Evolutionary conservation across 2,113 vertebrate genomes (phyloP), one percentile per base, ranked within the genome.

Genomic region (Circaetus cinerascens): DNA sequence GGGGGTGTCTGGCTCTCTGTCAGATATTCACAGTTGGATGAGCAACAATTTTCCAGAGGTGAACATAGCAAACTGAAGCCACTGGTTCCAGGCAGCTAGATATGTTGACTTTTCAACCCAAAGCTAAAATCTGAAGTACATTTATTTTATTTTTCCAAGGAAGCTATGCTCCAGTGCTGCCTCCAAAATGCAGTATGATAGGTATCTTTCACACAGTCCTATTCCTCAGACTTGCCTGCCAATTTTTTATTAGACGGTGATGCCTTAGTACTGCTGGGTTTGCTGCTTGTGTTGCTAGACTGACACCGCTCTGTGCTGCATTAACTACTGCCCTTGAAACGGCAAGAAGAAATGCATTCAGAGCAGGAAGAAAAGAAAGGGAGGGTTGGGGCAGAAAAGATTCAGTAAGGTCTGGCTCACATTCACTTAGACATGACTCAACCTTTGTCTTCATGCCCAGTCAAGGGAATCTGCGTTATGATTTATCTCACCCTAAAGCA

Each of bases 41-140:
- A 96, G 84, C 91, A 97, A 84, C 93, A 96, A 93, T 97, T 96
- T 96, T 97, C 97, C 94, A 93, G 95, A 94, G 50, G 56, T 95
- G 92, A 96, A 57, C 91, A 88, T 3, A 96, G 75, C 72, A 97
- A 94, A 95, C 88, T 77, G 75, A 96, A 95, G 55, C 56, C 68
- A 83, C 75, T 72, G 60, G 48, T 94, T 93, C 45, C 74, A 94
- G 64, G 75, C 78, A 88, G 81, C 64, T 94, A 90, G 80, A 86
- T 90, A 86, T 85, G 85, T 92, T 95, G 95, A 91, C 96, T 95
- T 96, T 96, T 96, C 83, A 90, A 95, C 45, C 22, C 66, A 77
- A 56, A 93, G 85, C 77, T 86, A 76, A 95, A 89, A 86, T 88
- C 68, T 89, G 64, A 96, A 90, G 71, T 72, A 83, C 40, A 51